phyloP scores from a whole-genome alignment of 1,140 invertebrate genomes.

The Hyles vespertilio region DNA sequence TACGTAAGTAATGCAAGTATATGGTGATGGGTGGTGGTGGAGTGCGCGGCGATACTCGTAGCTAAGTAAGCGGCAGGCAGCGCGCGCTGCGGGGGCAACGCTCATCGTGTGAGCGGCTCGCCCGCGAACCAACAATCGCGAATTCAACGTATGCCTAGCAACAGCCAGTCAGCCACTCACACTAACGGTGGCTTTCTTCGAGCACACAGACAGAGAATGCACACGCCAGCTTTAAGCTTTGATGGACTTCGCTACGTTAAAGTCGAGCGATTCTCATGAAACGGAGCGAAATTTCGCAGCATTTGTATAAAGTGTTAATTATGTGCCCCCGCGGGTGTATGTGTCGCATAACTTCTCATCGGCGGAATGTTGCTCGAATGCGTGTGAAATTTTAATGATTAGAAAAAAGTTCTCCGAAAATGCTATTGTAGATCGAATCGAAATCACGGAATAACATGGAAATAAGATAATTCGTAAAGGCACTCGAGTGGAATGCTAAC shows the following conservation, averaged over 20 bases:
- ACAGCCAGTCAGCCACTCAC: slow-evolving; percentile 54
- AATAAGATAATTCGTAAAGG: slow-evolving; percentile 58
- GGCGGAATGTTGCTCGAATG: slow-evolving; percentile 26
- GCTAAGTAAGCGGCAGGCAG: slow-evolving; percentile 19
- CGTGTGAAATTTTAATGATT: slow-evolving; percentile 35
- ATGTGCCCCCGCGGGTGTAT: background rate
- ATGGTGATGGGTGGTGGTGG: slow-evolving; percentile 4
- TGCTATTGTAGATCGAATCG: slow-evolving; percentile 41
- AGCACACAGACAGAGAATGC: slow-evolving; percentile 44
- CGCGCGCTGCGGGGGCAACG: slow-evolving; percentile 45
- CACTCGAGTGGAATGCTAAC: slow-evolving; percentile 51
- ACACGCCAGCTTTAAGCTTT: slow-evolving; percentile 41
- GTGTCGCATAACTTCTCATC: slow-evolving; percentile 8
- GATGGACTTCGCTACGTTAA: slow-evolving; percentile 33
- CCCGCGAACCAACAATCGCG: slow-evolving; percentile 60
- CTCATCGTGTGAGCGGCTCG: slow-evolving; percentile 60
- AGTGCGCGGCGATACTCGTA: slow-evolving; percentile 11
- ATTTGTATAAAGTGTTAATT: background rate
- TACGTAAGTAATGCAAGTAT: slow-evolving; percentile 23
- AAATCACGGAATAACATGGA: slow-evolving; percentile 51
- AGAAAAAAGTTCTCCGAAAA: slow-evolving; percentile 12
- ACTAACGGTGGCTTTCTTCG: slow-evolving; percentile 49
- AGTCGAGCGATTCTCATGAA: slow-evolving; percentile 20
- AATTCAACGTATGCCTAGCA: slow-evolving; percentile 65
- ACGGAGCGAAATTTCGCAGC: slow-evolving; percentile 14